Base-by-base conservation (phyloP, 37 sponge, comb jelly and placozoan genomes). In the Axinella damicornis region DNA sequence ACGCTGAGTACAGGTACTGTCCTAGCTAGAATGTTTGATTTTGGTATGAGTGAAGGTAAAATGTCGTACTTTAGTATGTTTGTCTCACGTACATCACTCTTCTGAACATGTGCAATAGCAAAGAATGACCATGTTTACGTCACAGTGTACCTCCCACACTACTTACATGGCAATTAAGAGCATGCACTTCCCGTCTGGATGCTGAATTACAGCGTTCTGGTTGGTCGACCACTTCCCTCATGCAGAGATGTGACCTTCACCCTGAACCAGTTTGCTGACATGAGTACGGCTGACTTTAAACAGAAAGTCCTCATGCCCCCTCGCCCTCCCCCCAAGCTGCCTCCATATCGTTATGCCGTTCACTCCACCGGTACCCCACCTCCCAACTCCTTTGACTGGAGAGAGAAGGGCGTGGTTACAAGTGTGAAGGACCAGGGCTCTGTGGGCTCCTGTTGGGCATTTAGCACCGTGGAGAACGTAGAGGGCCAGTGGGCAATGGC, bases 401-500 rank as follows among this genome's bases (percentile, higher is more conserved):
- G 95, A 27, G 83, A 79, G 11, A 84, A 81, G 65, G 46, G 64
- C 0, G 91, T 91, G 32, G 86, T 95, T 17, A 67, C 95, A 0
- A 60, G 77, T 14, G 92, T 95, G 36, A 95, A 95, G 79, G 86
- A 95, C 58, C 95, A 95, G 65, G 95, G 95, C 0, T 54, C 83
- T 25, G 92, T 63, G 0, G 95, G 95, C 21, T 71, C 95, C 1
- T 95, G 95, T 74, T 95, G 95, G 95, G 95, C 95, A 14, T 95
- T 95, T 71, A 88, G 95, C 69, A 91, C 95, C 0, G 83, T 85
- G 33, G 91, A 82, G 20, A 95, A 95, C 65, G 57, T 95, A 17
- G 95, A 95, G 73, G 91, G 95, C 18, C 92, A 91, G 73, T 95
- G 95, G 95, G 95, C 95, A 12, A 53, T 91, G 46, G 65, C 39